Evolutionary conservation across 2,113 vertebrate genomes (phyloP), one percentile per base, ranked within the genome.

Genomic region (Odontophorus gujanensis): DNA sequence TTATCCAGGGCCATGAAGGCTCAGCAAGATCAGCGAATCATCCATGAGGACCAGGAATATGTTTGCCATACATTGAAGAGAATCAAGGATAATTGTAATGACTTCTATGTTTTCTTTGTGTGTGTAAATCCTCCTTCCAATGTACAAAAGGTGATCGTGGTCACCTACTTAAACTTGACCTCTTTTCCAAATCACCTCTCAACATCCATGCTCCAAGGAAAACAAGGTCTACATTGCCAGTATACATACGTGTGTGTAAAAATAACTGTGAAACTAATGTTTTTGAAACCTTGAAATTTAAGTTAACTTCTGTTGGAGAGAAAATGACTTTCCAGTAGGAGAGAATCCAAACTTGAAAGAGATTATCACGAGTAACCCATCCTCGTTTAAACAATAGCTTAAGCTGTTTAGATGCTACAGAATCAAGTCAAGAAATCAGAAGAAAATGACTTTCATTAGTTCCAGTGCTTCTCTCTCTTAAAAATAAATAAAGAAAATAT

Each of bases 331-430:
- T 88, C 55, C 55, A 88, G 67, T 9, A 63, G 55, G 32, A 88
- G 43, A 24, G 34, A 88, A 92, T 50, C 14, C 48, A 84, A 58
- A 89, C 51, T 84, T 81, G 38, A 85, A 79, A 88, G 66, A 79
- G 76, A 57, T 57, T 38, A 38, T 71, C 88, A 71, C 6, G 0
- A 48, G 51, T 90, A 93, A 90, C 13, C 57, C 43, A 66, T 48
- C 40, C n/a, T 90, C 87, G 20, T 32, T 48, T 93, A 92, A 90
- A 59, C 26, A 88, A 83, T n/a, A 73, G 22, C 15, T 85, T 80
- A 83, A 77, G 30, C 13, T 85, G 48, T 87, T 94, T 80, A 85
- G 63, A 57, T 26, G 47, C 32, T 73, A 62, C 30, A 66, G 48
- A 79, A 85, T 40, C 71, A 40, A 40, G 65, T 66, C 62, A 68